Evolutionary conservation across 2,888 invertebrate species (phyloP), one percentile per base, ranked within the genome.

Genomic region (Netelia melanura): DNA sequence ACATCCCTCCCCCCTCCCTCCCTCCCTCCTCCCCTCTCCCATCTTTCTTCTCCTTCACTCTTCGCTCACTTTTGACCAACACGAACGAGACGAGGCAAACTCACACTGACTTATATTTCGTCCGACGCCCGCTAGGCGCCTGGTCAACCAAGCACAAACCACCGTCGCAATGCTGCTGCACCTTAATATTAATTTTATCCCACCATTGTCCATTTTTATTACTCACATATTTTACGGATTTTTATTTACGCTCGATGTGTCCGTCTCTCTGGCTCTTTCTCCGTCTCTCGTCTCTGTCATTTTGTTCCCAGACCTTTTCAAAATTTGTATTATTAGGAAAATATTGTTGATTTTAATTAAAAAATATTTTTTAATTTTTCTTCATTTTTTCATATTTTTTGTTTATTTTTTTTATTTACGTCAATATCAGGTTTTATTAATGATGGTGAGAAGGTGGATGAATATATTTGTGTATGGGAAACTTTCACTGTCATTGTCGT

Each of bases 101-200:
- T 72, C 62, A 14, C 56, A 43, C 21, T 44, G 72, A 78, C 87
- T 86, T 87, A 17, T 54, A 54, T 43, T 74, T 74, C 44, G 67
- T 67, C 21, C 52, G 61, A 72, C 72, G 67, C 61, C 72, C 52
- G 87, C 84, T 85, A 87, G 88, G 72, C 70, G 84, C 81, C 74
- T 70, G 44, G 72, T 80, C 52, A 80, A 79, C 30, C 67, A 23
- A 80, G 23, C 67, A 67, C 64, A 6, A 38, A 38, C 38, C 38
- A 79, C 25, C 68, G 62, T 74, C 68, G 54, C 78, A 64, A 75
- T 67, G 14, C 71, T 65, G 84, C 88, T 77, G 58, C 91, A 88
- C 89, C 91, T 91, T 90, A 89, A 93, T 93, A 93, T 93, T 93
- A 93, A 93, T 93, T 93, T 92, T 6, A 90, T 90, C 89, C 89